Percentiles rank a stretch among this genome's conserved stretches.
Conservation (phyloP, 2,797 vertebrate genomes). For the Vespertilio murinus region DNA sequence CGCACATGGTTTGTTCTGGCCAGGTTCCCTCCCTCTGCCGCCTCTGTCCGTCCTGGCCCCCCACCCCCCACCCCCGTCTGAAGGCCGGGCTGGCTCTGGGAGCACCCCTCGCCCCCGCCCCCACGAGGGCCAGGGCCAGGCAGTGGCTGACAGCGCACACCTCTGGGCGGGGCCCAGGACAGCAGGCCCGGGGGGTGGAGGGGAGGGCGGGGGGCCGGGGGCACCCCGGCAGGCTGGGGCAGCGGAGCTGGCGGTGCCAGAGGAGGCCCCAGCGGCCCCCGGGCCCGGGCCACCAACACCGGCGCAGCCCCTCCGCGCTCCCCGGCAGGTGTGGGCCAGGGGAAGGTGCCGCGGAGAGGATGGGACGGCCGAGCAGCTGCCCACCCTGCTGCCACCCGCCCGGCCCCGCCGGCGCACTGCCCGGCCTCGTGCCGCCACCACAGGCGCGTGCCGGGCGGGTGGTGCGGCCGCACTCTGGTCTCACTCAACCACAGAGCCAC, state of each 20-base stretch:
- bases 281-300: neutral
- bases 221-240: neutral
- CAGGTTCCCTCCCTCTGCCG: neutral
- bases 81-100: neutral
- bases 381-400: accelerated
- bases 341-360: too few relatives aligned
- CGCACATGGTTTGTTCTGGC: neutral
- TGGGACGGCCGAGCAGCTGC: neutral
- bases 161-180: neutral
- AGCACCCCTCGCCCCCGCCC: accelerated
- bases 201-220: too few relatives aligned
- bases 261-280: neutral
- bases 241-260: neutral
- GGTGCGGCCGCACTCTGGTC: neutral
- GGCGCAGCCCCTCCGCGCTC: neutral
- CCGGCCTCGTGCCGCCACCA: neutral
- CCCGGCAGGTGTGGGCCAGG: accelerated
- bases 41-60: too few relatives aligned
- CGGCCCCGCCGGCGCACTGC: neutral
- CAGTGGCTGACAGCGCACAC: neutral
- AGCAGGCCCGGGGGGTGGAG: too few relatives aligned
- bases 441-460: neutral
- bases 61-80: neutral
- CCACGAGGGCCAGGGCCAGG: neutral
- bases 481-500: neutral